These are phyloP conservation scores for Salvelinus sp. DNA, from an alignment of 2,113 vertebrate species.

Conservation along the genomic window DNA sequence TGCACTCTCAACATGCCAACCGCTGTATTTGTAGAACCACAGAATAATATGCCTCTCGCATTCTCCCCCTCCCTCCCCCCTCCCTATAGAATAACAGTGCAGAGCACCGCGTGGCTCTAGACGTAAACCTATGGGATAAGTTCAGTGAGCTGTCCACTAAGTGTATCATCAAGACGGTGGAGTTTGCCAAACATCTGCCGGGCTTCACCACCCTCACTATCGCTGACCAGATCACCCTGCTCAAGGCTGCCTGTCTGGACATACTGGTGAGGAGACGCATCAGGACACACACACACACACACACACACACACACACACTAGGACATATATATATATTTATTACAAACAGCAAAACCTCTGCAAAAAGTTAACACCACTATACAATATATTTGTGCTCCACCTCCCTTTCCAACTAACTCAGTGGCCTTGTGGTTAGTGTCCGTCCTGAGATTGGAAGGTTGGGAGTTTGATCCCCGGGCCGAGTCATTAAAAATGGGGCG, in stretches of 20 bases:
- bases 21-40: not conserved
- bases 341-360: no score
- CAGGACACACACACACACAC: not conserved
- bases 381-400: no score
- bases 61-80: not conserved
- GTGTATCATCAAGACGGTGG: conserved; percentile 77
- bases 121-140: conserved; percentile 74
- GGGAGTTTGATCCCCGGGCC: no score
- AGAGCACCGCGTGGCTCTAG: conserved; percentile 69
- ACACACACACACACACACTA: not conserved
- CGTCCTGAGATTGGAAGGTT: no score
- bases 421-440: no score
- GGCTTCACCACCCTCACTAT: conserved; percentile 74
- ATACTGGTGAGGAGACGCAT: conserved; percentile 65
- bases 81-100: conserved; percentile 68
- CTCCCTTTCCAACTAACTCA: no score
- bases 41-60: not conserved
- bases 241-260: conserved; percentile 75
- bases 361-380: no score
- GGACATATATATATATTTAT: not conserved
- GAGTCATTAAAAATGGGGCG: no score
- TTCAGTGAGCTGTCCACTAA: conserved; percentile 77
- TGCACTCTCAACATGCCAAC: not conserved
- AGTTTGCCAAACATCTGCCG: conserved; percentile 75
- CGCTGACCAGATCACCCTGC: conserved; percentile 77